Base-by-base conservation (phyloP, 2,888 invertebrate species). In the Euzetes globulus region DNA sequence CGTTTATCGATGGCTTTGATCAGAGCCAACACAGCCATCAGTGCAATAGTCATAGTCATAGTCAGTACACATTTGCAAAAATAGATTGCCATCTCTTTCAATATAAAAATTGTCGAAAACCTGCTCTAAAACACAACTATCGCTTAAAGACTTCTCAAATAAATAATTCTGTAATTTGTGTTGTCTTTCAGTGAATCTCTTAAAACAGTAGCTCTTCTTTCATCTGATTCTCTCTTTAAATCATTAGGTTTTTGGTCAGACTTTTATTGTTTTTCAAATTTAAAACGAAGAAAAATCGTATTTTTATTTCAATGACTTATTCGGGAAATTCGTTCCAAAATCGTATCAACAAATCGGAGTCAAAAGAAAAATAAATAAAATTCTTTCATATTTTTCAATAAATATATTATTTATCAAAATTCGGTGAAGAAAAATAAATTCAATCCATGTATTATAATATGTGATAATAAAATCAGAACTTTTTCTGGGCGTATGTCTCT, bases 321-420 rank as follows among this genome's bases (percentile, higher is more conserved):
- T 22, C 13, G 9, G 15, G 17, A 50, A 60, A 60, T 60, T 60
- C 27, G 13, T 15, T 15, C 0, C 63, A 33, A 65, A 17, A 65
- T 65, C 37, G n/a, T 65, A 33, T 37, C 63, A 65, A 65, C 63
- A 65, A 65, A 65, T 65, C 19, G 37, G 1, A 65, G 63, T 65
- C 15, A 13, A 58, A 58, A 17, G 25, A 65, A 37, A 29, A 65
- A 6, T 27, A 6, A 65, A 65, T 65, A 65, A 65, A 65, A 19
- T 19, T 65, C 19, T n/a, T n/a, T 65, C 25, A 25, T 58, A 58
- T 27, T 33, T 60, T 15, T 22, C 13, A 60, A 17, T 27, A 27
- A 65, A 37, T 37, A 65, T 65, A 65, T 29, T 65, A 65, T 65
- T 37, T 58, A 58, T 58, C 58, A 58, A 58, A 58, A 58, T 58